phyloP scores from a whole-genome alignment of 2,797 vertebrate genomes.

The Peromyscus eremicus region DNA sequence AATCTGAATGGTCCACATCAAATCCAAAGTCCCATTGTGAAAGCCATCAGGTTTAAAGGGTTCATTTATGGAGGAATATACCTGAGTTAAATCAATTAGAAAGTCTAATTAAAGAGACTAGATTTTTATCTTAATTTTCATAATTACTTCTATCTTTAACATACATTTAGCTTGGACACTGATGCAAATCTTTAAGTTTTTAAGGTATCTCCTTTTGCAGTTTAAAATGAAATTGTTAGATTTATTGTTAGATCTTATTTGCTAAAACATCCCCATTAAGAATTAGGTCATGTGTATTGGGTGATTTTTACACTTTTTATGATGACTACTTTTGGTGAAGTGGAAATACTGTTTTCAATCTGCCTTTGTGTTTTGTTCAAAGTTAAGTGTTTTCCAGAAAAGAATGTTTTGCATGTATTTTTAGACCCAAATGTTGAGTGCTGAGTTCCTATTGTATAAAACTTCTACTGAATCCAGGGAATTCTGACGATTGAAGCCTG shows the following conservation, averaged over 20 bases:
- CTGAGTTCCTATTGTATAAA: background rate
- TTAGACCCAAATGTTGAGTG: background rate
- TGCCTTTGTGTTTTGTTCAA: background rate
- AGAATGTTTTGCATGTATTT: background rate
- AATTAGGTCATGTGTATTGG: background rate
- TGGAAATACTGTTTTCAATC: background rate
- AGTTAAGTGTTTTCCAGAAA: background rate
- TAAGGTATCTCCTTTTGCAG: background rate
- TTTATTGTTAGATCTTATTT: background rate
- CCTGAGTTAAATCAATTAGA: background rate
- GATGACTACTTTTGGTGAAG: background rate
- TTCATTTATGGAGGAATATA: background rate
- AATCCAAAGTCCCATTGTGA: background rate
- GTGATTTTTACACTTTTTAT: background rate
- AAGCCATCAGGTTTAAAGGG: background rate
- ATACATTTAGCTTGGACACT: conserved; percentile 18
- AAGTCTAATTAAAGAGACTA: conserved; percentile 1
- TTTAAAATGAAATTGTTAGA: conserved; percentile 35
- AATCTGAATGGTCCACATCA: background rate
- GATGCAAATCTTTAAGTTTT: background rate
- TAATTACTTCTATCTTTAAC: conserved; percentile 16
- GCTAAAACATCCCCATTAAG: background rate
- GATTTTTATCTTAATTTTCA: conserved; percentile 1
- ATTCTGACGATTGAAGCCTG: background rate
- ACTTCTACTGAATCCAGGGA: background rate